Evolutionary conservation across 2,797 vertebrate genomes (phyloP).

Genomic region (Eulemur rubriventer): DNA sequence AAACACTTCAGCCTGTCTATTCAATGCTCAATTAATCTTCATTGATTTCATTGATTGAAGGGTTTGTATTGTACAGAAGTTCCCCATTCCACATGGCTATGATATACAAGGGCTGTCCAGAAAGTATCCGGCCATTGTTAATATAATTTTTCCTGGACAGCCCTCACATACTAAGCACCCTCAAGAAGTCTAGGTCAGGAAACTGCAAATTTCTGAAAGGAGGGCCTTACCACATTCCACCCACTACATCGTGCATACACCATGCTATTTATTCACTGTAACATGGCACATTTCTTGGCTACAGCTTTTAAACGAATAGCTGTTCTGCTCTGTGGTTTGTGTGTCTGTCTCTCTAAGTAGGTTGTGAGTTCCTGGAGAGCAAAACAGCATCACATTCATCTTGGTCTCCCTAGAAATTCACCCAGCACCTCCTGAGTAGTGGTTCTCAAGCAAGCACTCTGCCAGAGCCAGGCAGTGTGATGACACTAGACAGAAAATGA

Average conservation of each 20-base stretch:
- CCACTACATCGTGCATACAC: too few relatives aligned
- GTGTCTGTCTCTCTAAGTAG: not conserved
- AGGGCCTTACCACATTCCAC: not conserved
- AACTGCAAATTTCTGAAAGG: not conserved
- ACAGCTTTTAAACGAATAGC: not conserved
- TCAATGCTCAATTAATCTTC: not conserved
- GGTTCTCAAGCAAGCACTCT: not conserved
- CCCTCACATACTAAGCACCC: fast-evolving
- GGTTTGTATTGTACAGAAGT: not conserved
- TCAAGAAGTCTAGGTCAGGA: not conserved
- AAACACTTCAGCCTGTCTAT: not conserved
- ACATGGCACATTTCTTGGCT: not conserved
- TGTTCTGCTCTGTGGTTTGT: not conserved
- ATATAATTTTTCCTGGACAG: too few relatives aligned
- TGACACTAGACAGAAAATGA: not conserved
- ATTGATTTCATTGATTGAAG: not conserved
- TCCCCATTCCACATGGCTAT: not conserved
- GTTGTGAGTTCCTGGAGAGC: not conserved
- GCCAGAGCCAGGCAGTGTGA: not conserved
- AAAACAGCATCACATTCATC: not conserved
- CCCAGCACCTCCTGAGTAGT: not conserved
- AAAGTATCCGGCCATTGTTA: too few relatives aligned
- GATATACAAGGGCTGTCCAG: too few relatives aligned
- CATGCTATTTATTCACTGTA: not conserved
- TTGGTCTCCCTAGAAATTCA: not conserved